Percentiles rank a stretch among this genome's conserved stretches.
Conservation (phyloP, 2,797 vertebrate genomes). For the Falco concolor region DNA sequence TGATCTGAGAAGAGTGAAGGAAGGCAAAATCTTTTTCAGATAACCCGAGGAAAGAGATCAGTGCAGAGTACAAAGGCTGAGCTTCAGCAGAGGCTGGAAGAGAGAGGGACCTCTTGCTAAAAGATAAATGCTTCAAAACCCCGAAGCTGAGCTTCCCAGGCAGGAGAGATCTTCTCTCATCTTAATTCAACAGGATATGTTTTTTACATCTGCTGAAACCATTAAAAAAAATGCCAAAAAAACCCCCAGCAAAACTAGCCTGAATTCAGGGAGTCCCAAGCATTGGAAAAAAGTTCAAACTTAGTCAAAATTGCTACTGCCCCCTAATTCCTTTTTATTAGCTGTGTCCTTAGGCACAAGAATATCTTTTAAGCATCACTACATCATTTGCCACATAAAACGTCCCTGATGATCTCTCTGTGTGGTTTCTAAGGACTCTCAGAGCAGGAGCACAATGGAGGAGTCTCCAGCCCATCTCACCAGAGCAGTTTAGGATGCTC, state of each 20-base stretch:
- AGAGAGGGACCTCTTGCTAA: neutral
- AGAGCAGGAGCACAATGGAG: neutral
- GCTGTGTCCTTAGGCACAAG: neutral
- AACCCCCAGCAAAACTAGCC: neutral
- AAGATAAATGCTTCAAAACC: neutral
- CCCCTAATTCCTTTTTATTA: neutral
- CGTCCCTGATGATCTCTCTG: neutral
- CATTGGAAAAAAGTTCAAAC: neutral
- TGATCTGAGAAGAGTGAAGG: conserved; percentile 61
- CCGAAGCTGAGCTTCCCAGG: neutral
- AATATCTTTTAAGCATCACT: neutral
- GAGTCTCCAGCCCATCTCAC: neutral
- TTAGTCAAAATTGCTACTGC: neutral
- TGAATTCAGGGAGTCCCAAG: neutral
- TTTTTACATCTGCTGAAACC: neutral
- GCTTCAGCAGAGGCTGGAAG: neutral
- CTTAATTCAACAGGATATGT: neutral
- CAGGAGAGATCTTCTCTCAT: neutral
- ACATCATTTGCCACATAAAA: neutral
- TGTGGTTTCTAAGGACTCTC: neutral
- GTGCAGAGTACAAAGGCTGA: neutral
- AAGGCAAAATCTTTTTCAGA: conserved; percentile 45
- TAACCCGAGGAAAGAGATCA: conserved; percentile 18
- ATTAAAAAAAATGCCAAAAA: neutral
- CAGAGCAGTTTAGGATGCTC: neutral